Evolutionary conservation across 2,888 invertebrate genomes (phyloP), one percentile per base, ranked within the genome.

Genomic region (Andrena trimmerana): DNA sequence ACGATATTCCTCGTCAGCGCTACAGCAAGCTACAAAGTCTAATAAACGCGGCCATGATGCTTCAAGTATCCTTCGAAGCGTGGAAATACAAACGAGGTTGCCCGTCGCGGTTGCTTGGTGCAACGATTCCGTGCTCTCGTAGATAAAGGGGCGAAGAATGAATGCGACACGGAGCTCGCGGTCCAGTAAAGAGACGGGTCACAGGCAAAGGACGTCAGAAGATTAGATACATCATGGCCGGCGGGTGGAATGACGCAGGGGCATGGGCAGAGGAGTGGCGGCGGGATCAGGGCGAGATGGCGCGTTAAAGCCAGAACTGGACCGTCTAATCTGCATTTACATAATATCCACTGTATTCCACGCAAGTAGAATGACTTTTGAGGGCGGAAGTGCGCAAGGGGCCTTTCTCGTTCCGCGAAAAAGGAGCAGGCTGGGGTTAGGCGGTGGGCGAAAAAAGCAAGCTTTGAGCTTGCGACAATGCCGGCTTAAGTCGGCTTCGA

Each of bases 271-370:
- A 50, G n/a, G 16, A n/a, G 48, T 33, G 10, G 7, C 29, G n/a
- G 7, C 20, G 10, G 71, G 57, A 76, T 67, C 70, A 67, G 63
- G 65, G 59, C 27, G 78, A 62, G 69, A 81, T 67, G 36, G 52
- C 50, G 62, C 48, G 60, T 33, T 60, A 59, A 74, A 68, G 48
- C n/a, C 63, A 29, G 76, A 81, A 63, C 71, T 78, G 79, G 80
- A 77, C 81, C 85, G 70, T 75, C 86, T 88, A 90, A 92, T 91
- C 90, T 91, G 86, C 89, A 90, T 92, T 90, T 89, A 90, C 90
- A 91, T 81, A 84, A 85, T 86, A 79, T 84, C 83, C 80, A 65
- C 81, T 83, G 88, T 90, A 90, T 90, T 88, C 85, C 84, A 81
- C 79, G 78, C 80, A 83, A 89, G 88, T 83, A 84, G 88, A 88